Percentiles rank a stretch among this genome's conserved stretches.
These are phyloP conservation scores for Penelope pileata DNA, from an alignment of 2,113 vertebrate genomes.

Conservation along the genomic window DNA sequence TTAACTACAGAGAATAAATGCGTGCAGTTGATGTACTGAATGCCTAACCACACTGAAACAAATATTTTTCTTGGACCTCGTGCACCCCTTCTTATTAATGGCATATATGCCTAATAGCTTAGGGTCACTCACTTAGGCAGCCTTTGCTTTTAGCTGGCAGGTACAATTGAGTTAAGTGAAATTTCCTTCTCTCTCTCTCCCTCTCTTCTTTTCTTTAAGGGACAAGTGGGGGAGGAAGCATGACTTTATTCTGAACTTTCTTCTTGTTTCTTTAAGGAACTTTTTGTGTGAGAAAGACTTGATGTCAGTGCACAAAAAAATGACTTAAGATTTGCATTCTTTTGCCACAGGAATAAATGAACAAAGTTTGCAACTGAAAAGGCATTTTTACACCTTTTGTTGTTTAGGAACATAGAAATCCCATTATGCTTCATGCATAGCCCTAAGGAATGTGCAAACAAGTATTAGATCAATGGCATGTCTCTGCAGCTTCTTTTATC, in stretches of 20 bases:
- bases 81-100: not conserved
- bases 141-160: conserved; percentile 47
- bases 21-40: not conserved
- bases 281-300: conserved; percentile 63
- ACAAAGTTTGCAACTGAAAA: conserved; percentile 87
- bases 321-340: conserved; percentile 79
- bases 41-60: not conserved
- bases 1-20: not conserved
- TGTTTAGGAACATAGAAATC: conserved; percentile 77
- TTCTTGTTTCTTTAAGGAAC: conserved; percentile 59
- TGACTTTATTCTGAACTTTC: conserved; percentile 75
- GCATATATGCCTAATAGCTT: not conserved
- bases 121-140: conserved; percentile 24
- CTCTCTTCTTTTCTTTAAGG: not conserved
- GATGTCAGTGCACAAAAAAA: conserved; percentile 76
- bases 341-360: conserved; percentile 77
- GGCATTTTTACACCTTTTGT: conserved; percentile 81
- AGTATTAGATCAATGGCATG: conserved; percentile 77
- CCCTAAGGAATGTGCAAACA: conserved; percentile 81
- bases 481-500: conserved; percentile 81
- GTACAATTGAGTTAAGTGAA: conserved; percentile 40
- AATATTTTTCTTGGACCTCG: not conserved
- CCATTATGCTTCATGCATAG: conserved; percentile 78
- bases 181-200: not conserved
- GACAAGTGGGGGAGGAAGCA: conserved; percentile 7